A percentile compares a stretch with the other conserved stretches of the same genome.
phyloP scores from a whole-genome alignment of 2,888 invertebrate species.

The Pomacea canaliculata region DNA sequence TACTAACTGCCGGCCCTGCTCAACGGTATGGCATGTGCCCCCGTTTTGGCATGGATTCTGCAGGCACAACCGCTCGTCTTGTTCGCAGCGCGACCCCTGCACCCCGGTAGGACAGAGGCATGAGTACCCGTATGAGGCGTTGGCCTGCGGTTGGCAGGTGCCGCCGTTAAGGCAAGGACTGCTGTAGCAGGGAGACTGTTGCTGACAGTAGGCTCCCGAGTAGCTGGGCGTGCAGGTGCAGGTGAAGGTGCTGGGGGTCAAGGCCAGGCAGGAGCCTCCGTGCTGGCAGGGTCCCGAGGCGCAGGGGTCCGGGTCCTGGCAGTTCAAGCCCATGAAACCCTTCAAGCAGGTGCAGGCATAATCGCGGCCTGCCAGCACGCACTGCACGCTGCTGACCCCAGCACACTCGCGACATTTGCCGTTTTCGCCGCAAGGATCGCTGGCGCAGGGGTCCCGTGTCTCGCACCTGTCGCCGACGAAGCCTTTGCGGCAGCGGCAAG shows the following conservation, averaged over 20 bases:
- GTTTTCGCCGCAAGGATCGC: conserved; percentile 4
- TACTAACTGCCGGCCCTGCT: background rate
- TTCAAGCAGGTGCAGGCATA: conserved; percentile 15
- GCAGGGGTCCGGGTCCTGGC: conserved; percentile 2
- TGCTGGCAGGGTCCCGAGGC: conserved; percentile 29
- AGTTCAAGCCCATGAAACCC: conserved; percentile 18
- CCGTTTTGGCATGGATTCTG: conserved; percentile 22
- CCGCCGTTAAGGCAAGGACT: background rate
- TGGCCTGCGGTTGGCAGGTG: background rate
- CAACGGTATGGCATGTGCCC: conserved; percentile 13
- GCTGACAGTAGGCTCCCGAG: background rate
- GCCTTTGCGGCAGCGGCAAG: conserved; percentile 1
- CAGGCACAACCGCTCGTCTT: conserved; percentile 4
- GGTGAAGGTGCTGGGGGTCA: conserved; percentile 26
- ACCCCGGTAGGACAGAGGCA: conserved; percentile 22
- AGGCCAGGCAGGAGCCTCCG: conserved; percentile 45
- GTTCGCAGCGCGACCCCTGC: conserved; percentile 14
- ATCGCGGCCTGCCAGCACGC: conserved; percentile 1
- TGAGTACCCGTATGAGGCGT: background rate
- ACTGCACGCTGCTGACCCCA: background rate
- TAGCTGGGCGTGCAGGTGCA: background rate
- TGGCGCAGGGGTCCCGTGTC: background rate
- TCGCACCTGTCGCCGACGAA: conserved; percentile 6
- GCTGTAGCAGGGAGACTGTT: conserved; percentile 1
- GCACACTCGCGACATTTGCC: conserved; percentile 2